phyloP scores from a whole-genome alignment of 2,113 vertebrate genomes.

The Bolborhynchus lineola region DNA sequence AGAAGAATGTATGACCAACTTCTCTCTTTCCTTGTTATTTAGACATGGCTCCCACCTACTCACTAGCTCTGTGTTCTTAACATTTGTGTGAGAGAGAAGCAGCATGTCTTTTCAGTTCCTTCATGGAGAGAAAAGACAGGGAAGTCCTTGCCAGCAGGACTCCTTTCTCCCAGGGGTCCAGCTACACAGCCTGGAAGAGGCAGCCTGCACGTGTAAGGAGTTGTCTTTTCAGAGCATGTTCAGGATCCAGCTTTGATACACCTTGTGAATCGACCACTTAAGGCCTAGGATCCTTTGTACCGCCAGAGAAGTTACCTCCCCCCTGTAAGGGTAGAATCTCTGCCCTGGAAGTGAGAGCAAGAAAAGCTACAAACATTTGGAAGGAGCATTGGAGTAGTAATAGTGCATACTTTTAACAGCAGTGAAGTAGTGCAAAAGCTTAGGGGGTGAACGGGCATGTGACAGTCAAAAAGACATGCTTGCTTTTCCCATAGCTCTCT shows the following conservation, averaged over 20 bases:
- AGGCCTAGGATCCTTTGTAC: not conserved
- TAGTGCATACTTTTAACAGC: rapidly evolving
- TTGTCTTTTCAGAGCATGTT: not conserved
- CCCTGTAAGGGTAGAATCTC: not conserved
- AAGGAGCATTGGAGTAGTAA: not conserved
- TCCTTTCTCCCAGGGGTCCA: not conserved
- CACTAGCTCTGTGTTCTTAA: not conserved
- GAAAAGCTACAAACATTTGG: not conserved
- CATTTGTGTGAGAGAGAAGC: not conserved
- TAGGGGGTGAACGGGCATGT: not conserved
- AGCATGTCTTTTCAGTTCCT: not conserved
- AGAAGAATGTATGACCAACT: not conserved
- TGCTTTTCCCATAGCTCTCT: not conserved
- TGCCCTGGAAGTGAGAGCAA: not conserved
- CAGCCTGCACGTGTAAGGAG: rapidly evolving
- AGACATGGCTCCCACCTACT: not conserved
- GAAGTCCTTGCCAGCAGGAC: not conserved
- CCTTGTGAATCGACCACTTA: not conserved
- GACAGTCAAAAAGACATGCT: not conserved
- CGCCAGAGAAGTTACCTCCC: not conserved
- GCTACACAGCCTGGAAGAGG: not conserved
- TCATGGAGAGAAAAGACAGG: not conserved
- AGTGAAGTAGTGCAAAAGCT: not conserved
- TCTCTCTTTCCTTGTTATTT: not conserved
- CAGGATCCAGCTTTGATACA: not conserved